Evolutionary conservation across 2,888 invertebrate genomes (phyloP).

Genomic region (Digitonthophagus gazella): DNA sequence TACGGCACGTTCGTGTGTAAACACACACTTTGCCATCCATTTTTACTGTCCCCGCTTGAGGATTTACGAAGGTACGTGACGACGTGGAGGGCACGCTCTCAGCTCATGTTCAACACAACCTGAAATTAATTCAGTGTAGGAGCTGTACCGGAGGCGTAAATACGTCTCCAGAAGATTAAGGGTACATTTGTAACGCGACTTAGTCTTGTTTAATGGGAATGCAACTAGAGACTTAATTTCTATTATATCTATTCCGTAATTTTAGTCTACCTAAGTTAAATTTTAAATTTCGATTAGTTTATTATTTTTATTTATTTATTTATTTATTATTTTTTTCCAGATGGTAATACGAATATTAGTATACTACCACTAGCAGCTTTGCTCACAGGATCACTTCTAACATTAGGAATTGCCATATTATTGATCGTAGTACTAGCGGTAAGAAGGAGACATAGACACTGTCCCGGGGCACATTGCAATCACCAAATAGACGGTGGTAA

Average conservation of each 20-base stretch:
- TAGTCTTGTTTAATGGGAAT: slow-evolving; percentile 13
- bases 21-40: background rate
- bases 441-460: slow-evolving; percentile 55
- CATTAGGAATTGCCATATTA: slow-evolving; percentile 62
- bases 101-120: background rate
- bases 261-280: too few species aligned
- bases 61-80: background rate
- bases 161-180: background rate
- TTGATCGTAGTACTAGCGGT: slow-evolving; percentile 65
- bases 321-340: slow-evolving; percentile 48
- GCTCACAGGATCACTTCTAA: slow-evolving; percentile 64
- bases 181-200: background rate
- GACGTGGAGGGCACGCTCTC: background rate
- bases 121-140: background rate
- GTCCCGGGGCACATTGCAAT: slow-evolving; percentile 47
- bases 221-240: slow-evolving; percentile 18
- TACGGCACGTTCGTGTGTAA: background rate
- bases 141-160: background rate
- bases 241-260: slow-evolving; percentile 7
- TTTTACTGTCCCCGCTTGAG: background rate
- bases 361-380: slow-evolving; percentile 71
- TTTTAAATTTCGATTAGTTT: too few species aligned
- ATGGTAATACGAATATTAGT: slow-evolving; percentile 67
- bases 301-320: background rate
- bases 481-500: slow-evolving; percentile 50